Conservation (phyloP, 1,140 invertebrate genomes). For the Rhagoletis zephyria region DNA sequence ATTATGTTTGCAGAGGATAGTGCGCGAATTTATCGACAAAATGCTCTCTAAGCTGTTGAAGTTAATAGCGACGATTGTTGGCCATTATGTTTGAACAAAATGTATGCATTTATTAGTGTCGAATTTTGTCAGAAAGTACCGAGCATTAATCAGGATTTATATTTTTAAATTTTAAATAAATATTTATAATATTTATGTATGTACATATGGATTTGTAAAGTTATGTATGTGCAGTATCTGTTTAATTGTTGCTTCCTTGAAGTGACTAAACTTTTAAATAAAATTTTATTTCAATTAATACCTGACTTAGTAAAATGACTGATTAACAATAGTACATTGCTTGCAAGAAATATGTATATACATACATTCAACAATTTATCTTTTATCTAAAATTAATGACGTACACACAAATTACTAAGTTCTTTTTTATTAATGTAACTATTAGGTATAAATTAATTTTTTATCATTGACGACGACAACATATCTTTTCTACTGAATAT, state of each 20-base stretch:
- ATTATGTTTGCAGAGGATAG: constrained; percentile 1
- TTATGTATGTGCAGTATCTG: neutral
- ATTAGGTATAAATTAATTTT: too few species aligned
- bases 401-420: neutral
- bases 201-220: neutral
- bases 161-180: neutral
- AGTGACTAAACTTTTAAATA: constrained; percentile 6
- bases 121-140: neutral
- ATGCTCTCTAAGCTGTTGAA: neutral
- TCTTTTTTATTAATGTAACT: neutral
- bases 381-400: neutral
- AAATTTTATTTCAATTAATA: constrained; percentile 25
- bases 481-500: too few species aligned
- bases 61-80: neutral
- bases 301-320: neutral
- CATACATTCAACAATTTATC: neutral
- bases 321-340: neutral
- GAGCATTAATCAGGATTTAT: neutral
- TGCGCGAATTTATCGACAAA: neutral
- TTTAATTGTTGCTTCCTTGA: neutral
- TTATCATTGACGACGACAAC: too few species aligned
- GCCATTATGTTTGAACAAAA: neutral
- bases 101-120: constrained; percentile 10
- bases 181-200: neutral
- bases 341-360: neutral